Percentiles rank a stretch among this genome's conserved stretches.
These are phyloP conservation scores for Sepiola atlantica DNA, from an alignment of 2,888 invertebrate species.

Conservation along the genomic window DNA sequence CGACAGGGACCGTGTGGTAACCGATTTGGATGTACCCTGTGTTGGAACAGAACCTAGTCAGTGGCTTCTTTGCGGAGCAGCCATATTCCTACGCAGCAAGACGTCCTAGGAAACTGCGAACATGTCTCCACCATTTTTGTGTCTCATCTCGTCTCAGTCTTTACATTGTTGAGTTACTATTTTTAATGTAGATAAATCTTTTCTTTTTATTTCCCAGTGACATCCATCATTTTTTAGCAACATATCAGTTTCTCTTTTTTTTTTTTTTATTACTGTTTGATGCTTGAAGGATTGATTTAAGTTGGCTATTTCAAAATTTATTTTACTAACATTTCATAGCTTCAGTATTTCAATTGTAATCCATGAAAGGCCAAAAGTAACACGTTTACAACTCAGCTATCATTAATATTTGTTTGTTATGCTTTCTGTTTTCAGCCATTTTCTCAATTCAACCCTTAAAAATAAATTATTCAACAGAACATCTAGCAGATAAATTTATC, in stretches of 20 bases:
- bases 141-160: neutral
- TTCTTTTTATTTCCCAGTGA: neutral
- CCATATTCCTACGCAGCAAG: slow-evolving; percentile 78
- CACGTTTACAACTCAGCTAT: too few relatives aligned
- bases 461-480: too few relatives aligned
- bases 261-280: neutral
- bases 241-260: neutral
- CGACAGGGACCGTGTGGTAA: slow-evolving; percentile 77
- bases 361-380: too few relatives aligned
- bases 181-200: neutral
- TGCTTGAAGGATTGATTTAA: neutral
- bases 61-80: slow-evolving; percentile 81
- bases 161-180: neutral
- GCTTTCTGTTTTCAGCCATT: too few relatives aligned
- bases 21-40: slow-evolving; percentile 77
- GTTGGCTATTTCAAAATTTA: neutral
- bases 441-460: too few relatives aligned
- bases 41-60: slow-evolving; percentile 75
- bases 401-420: too few relatives aligned
- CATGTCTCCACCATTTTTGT: neutral
- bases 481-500: too few relatives aligned
- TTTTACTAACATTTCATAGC: too few relatives aligned
- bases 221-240: neutral
- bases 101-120: neutral
- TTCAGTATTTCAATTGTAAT: too few relatives aligned